Base-by-base conservation (phyloP, 1,140 invertebrate genomes). In the Tribolium madens region DNA sequence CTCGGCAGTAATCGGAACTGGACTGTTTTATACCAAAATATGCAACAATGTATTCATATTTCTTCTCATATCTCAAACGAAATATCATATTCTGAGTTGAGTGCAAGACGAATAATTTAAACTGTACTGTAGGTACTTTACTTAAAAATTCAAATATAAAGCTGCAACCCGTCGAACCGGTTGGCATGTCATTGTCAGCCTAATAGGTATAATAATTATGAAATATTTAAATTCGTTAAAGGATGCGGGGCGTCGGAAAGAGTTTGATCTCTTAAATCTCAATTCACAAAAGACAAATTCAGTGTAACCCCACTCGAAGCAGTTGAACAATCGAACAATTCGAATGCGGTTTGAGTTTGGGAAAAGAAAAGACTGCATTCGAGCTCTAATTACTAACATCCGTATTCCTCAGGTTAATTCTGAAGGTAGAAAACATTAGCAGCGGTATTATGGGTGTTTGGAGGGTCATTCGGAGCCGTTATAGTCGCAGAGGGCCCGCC, bases 341-440 rank as follows among this genome's bases (percentile, higher is more conserved):
- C 71, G 76, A 70, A 71, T 74, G 75, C 78, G 75, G 70, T 76
- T 68, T 31, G 75, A 53, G 75, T 77, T 21, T 48, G 69, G 53
- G 47, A 76, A 77, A 76, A 64, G 71, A 74, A 74, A 77, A 77
- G 75, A 71, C 60, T 77, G 78, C 72, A 79, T 76, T 21, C 71
- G 33, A 68, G 71, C 42, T 79, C 81, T 83, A 83, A 83, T 83
- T 83, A 82, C 81, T 70, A 79, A 78, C 76, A 82, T 80, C 77
- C 79, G 80, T 82, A 80, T 82, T 76, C 78, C 80, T 82, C 79
- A 81, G 79, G 81, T 81, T 81, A 79, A 83, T 80, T 81, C 80
- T 76, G 76, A 81, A 81, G 82, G 80, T 81, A 81, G 82, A 80
- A 83, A 83, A 83, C 82, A 83, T 83, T 83, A 83, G 82, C 80